phyloP scores from a whole-genome alignment of 2,888 invertebrate species.

The Metalampra italica region DNA sequence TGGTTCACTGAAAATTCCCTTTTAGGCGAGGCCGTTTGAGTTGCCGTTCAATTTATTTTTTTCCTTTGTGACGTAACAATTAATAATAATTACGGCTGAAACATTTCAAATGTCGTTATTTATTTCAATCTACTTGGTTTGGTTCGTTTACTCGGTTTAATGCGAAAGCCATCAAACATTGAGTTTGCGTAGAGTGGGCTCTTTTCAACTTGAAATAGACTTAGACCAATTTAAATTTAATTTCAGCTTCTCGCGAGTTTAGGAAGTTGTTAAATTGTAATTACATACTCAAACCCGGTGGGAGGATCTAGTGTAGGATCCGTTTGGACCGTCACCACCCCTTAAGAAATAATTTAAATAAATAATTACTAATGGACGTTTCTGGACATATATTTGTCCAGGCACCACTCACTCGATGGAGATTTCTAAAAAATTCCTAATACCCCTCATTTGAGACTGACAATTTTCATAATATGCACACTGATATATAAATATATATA shows the following conservation, averaged over 20 bases:
- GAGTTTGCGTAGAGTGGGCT: not conserved
- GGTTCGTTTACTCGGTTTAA: not conserved
- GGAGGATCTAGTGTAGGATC: too few relatives aligned
- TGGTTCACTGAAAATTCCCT: conserved; percentile 20
- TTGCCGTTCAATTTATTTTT: conserved; percentile 17
- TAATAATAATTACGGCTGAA: conserved; percentile 13
- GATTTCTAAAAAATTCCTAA: too few relatives aligned
- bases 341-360: too few relatives aligned
- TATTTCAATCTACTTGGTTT: not conserved
- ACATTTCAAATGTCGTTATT: conserved; percentile 3
- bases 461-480: too few relatives aligned
- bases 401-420: too few relatives aligned
- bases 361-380: too few relatives aligned
- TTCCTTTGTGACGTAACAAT: conserved; percentile 16
- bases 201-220: not conserved
- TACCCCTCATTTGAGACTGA: too few relatives aligned
- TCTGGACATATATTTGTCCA: too few relatives aligned
- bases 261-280: conserved; percentile 6
- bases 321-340: too few relatives aligned
- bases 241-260: conserved; percentile 2
- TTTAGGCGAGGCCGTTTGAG: conserved; percentile 6
- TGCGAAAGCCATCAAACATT: conserved; percentile 1
- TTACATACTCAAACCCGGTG: conserved; percentile 4
- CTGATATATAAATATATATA: too few relatives aligned
- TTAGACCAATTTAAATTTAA: not conserved